Conservation (phyloP, 53 echinoderm and acorn worm species). For the Echinarachnius parma region DNA sequence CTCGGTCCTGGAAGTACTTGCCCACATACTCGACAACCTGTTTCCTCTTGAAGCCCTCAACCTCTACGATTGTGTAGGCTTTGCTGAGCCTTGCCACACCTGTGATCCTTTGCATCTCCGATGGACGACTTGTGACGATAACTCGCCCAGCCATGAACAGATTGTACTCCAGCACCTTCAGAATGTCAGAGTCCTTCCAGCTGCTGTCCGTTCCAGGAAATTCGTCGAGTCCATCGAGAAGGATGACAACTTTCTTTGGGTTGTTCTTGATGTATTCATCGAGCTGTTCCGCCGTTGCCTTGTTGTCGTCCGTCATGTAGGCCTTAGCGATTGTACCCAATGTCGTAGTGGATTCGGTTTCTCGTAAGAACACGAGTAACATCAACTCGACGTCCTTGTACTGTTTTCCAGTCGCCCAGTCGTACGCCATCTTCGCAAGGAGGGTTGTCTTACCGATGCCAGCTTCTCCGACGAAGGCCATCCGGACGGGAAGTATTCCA, state of each 20-base stretch:
- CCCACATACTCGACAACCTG: background rate
- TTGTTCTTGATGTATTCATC: slow-evolving; percentile 18
- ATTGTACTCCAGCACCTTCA: background rate
- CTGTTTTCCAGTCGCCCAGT: slow-evolving; percentile 5
- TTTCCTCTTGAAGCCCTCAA: slow-evolving; percentile 6
- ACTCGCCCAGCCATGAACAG: slow-evolving; percentile 1
- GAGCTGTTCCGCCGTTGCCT: background rate
- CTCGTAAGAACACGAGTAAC: background rate
- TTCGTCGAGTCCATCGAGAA: slow-evolving; percentile 10
- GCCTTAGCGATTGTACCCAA: slow-evolving; percentile 13
- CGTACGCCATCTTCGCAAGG: slow-evolving; percentile 16
- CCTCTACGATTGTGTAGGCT: background rate
- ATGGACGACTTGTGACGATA: slow-evolving; percentile 20
- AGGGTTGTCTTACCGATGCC: slow-evolving; percentile 13
- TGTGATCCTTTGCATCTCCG: background rate
- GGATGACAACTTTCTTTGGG: background rate
- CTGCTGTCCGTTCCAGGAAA: background rate
- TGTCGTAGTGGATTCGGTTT: background rate
- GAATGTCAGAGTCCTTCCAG: background rate
- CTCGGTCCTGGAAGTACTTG: background rate
- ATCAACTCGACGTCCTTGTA: slow-evolving; percentile 6
- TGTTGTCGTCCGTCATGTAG: background rate
- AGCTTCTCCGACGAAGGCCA: slow-evolving; percentile 6
- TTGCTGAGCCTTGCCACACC: background rate
- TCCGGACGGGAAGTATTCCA: background rate